These are phyloP conservation scores for Dasyornis broadbenti DNA, from an alignment of 2,113 vertebrate genomes.

Conservation along the genomic window DNA sequence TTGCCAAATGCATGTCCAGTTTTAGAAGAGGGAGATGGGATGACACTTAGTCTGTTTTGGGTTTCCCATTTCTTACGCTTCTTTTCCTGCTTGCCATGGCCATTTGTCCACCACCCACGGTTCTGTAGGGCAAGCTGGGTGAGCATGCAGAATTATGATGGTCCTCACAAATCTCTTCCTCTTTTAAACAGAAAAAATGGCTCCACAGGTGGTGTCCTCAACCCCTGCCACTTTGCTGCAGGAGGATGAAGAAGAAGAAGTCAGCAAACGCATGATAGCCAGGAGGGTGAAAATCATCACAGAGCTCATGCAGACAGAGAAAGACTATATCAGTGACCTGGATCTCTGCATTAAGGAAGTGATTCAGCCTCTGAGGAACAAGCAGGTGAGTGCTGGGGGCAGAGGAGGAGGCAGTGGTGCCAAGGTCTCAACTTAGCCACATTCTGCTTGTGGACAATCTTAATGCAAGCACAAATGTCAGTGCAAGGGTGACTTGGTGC, in stretches of 20 bases:
- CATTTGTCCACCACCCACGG: rapidly evolving
- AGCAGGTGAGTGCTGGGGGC: constrained; percentile 72
- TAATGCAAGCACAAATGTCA: not conserved
- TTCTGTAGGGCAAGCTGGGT: not conserved
- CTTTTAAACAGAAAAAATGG: constrained; percentile 86
- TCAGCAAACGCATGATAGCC: constrained; percentile 79
- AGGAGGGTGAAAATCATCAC: constrained; percentile 86
- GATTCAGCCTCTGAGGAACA: constrained; percentile 82
- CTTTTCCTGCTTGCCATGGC: not conserved
- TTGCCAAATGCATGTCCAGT: not conserved
- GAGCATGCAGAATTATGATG: rapidly evolving
- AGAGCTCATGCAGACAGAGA: constrained; percentile 91
- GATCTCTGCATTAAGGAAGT: constrained; percentile 89
- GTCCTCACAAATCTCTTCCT: not conserved
- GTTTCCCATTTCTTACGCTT: not conserved
- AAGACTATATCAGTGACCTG: constrained; percentile 83
- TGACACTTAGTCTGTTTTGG: not conserved
- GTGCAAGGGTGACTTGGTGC: rapidly evolving
- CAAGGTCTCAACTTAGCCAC: not conserved
- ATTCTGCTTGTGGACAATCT: not conserved
- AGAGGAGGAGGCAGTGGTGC: rapidly evolving
- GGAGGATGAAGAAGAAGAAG: constrained; percentile 78
- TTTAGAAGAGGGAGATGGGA: not conserved
- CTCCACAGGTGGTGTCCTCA: constrained; percentile 63
- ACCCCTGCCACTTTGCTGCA: constrained; percentile 32